Evolutionary conservation across 2,888 invertebrate genomes (phyloP), one percentile per base, ranked within the genome.

Genomic region (Philaethria dido): DNA sequence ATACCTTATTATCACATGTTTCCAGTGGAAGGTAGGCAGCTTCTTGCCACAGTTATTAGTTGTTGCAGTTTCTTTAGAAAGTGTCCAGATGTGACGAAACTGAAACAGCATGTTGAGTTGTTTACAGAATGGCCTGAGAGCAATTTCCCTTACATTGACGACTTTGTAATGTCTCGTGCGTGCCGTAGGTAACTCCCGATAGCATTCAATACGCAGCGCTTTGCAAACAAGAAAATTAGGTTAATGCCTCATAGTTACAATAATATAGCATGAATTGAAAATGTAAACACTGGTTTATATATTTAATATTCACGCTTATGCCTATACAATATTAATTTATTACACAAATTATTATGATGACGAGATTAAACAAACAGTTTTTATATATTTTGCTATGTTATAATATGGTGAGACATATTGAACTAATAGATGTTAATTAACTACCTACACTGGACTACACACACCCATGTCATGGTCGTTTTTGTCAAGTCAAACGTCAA

Each of bases 1-100:
- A 91, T 83, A 86, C 87, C 90, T 89, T 86, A 92, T 92, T 92
- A 92, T 91, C 88, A 89, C 91, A 86, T 87, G 87, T 89, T 90
- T 89, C 87, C 88, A 89, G 84, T 88, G 88, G 88, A 90, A 88
- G 89, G 83, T 80, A 78, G 80, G 83, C 81, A 83, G 83, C 86
- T 82, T 80, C 80, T 78, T 78, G 81, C 79, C 77, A 76, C 80
- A 81, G 82, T 83, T 85, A 85, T 85, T 85, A 85, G 80, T 79
- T 69, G 80, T 80, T 82, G 85, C 85, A 86, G 87, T 91, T 89
- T 89, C 87, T 91, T 87, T 92, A 90, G 92, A 92, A 92, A 92
- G 91, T 88, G 83, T 85, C 81, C 82, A 85, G 86, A 87, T 85
- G 84, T 89, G 89, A 89, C 88, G 89, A 91, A 91, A 91, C 81